Evolutionary conservation across 2,888 invertebrate species (phyloP).

Genomic region (Crocallis elinguaria): DNA sequence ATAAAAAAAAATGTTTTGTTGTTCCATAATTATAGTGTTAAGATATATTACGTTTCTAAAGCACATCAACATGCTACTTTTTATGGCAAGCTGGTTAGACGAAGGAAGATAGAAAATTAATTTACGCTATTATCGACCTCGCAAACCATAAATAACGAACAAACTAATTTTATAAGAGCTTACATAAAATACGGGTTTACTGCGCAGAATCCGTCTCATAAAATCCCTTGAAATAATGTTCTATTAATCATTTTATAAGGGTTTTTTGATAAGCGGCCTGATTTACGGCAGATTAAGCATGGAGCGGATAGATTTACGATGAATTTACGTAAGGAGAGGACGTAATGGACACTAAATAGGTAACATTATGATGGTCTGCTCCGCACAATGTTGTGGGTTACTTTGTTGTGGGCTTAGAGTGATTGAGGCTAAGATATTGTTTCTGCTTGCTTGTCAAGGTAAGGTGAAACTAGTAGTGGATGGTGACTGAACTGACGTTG

Average conservation of each 20-base stretch:
- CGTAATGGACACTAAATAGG: slow-evolving; percentile 40
- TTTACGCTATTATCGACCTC: slow-evolving; percentile 15
- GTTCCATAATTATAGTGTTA: no score
- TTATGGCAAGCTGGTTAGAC: slow-evolving; percentile 4
- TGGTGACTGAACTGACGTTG: no score
- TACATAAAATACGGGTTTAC: slow-evolving; percentile 31
- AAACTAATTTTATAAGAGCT: slow-evolving; percentile 34
- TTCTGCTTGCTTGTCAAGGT: no score
- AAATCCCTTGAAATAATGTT: slow-evolving; percentile 24
- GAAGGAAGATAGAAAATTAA: slow-evolving; percentile 19
- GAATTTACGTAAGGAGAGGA: slow-evolving; percentile 23
- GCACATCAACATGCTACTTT: neutral
- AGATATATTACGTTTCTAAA: no score
- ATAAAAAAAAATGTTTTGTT: no score
- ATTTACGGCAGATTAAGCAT: slow-evolving; percentile 48
- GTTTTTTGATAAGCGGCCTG: slow-evolving; percentile 50
- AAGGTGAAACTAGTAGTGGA: no score
- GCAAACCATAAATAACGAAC: slow-evolving; percentile 13
- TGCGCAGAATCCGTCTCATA: slow-evolving; percentile 15
- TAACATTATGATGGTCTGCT: slow-evolving; percentile 21
- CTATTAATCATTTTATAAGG: slow-evolving; percentile 50
- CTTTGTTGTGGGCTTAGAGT: neutral
- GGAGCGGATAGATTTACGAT: slow-evolving; percentile 25
- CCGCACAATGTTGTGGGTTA: slow-evolving; percentile 21
- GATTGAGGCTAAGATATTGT: no score